Base-by-base conservation (phyloP, 2,888 invertebrate species). In the Pyrocoelia pectoralis region DNA sequence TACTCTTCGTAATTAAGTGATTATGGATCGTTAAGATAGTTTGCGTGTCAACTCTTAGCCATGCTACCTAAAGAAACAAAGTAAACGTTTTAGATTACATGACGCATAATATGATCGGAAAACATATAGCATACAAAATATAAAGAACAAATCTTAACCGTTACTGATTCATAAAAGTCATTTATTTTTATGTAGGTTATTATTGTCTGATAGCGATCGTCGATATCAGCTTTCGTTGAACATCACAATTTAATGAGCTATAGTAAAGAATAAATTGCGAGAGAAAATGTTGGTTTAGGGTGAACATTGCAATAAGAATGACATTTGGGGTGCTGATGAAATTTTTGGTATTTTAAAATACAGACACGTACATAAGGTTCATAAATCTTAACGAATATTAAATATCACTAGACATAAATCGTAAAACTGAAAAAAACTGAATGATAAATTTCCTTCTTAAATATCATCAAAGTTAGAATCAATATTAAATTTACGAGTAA, bases 41-140 rank as follows among this genome's bases (percentile, higher is more conserved):
- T 83, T 95, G 94, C 10, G 94, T 94, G 80, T 94, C 94, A 49
- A 95, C 93, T 49, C 93, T 86, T 41, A 94, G 81, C 94, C 94
- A 95, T 67, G 94, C 94, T 24, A 94, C 91, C 94, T 94, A 80
- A 49, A 24, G 14, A 54, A 53, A 61, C 56, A 61, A 29, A 58
- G 24, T 24, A 61, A 13, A 43, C 15, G 8, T 13, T 17, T 46
- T 19, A 54, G 41, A 43, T 43, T 41, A 43, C 9, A 14, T 50
- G 12, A 43, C 8, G 15, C 12, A 17, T 12, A 51, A 14, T 51
- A 13, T 33, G 28, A 33, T n/a, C 33, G 8, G 8, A 33, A 33
- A 33, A n/a, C n/a, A 33, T 33, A n/a, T 8, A 33, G 33, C 33
- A 24, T 49, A 18, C 49, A 48, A n/a, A 24, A 8, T 12, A 51